Percentiles rank a stretch among this genome's conserved stretches.
These are phyloP conservation scores for Volucella zonaria DNA, from an alignment of 2,888 invertebrate genomes.

Conservation along the genomic window DNA sequence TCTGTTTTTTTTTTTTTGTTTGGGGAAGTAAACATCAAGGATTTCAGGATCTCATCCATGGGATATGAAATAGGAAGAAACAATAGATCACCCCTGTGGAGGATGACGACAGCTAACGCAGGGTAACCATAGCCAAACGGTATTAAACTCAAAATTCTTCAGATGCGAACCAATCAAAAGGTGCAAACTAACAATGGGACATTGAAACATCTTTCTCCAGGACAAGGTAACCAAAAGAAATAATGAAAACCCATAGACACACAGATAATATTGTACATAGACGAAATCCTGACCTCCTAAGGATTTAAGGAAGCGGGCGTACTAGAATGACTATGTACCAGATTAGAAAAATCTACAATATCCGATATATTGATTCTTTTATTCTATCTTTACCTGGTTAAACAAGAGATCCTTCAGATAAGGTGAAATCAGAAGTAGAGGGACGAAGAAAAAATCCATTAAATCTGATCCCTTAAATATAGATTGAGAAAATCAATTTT, in stretches of 20 bases:
- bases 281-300: not conserved
- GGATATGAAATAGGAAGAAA: constrained; percentile 23
- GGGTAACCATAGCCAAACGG: not conserved
- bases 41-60: constrained; percentile 10
- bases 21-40: constrained; percentile 44
- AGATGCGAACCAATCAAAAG: constrained; percentile 27
- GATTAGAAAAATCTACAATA: constrained; percentile 54
- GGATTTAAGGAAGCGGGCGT: constrained; percentile 56
- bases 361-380: constrained; percentile 67
- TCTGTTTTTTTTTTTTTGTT: not conserved
- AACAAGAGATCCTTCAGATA: not conserved
- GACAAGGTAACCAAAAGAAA: constrained; percentile 30
- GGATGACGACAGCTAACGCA: constrained; percentile 14
- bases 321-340: constrained; percentile 4
- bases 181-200: constrained; percentile 72
- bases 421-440: not conserved
- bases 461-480: constrained; percentile 62
- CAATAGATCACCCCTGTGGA: constrained; percentile 60
- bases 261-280: too few species aligned
- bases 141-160: too few species aligned
- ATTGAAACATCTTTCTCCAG: constrained; percentile 15
- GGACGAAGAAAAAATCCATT: constrained; percentile 26
- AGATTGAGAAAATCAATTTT: constrained; percentile 35
- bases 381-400: constrained; percentile 9
- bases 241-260: constrained; percentile 6